phyloP scores from a whole-genome alignment of 1,140 invertebrate species.

The Temnothorax nylanderi region DNA sequence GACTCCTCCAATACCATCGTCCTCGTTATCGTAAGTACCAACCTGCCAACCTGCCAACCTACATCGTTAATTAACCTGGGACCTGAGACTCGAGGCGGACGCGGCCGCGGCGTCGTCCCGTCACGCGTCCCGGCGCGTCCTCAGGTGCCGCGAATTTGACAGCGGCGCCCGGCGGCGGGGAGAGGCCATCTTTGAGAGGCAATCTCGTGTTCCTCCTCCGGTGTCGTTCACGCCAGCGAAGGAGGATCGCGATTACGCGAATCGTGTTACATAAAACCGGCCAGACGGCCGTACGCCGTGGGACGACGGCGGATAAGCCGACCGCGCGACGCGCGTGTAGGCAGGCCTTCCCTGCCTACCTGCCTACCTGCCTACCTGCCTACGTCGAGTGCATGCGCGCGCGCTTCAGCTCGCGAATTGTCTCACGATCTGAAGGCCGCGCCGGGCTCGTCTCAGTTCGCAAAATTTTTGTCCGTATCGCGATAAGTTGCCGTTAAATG shows the following conservation, averaged over 20 bases:
- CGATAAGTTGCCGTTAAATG: no score
- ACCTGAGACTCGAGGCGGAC: background rate
- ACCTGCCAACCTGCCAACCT: background rate
- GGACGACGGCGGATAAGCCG: conserved; percentile 46
- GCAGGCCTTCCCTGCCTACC: background rate
- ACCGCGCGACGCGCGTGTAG: conserved; percentile 28
- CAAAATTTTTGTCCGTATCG: background rate
- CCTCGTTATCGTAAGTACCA: conserved; percentile 71
- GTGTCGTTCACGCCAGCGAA: conserved; percentile 64
- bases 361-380: conserved; percentile 15
- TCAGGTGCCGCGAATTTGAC: conserved; percentile 43
- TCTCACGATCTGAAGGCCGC: background rate
- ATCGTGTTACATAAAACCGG: conserved; percentile 71
- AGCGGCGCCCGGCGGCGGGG: conserved; percentile 18
- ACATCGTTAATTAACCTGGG: background rate
- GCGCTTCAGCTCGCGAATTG: background rate
- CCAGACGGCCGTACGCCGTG: conserved; percentile 12
- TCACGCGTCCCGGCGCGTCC: background rate
- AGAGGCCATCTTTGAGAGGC: conserved; percentile 74
- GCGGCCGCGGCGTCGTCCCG: no score
- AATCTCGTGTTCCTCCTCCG: conserved; percentile 9
- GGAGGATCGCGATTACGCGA: conserved; percentile 64
- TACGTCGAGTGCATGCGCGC: conserved; percentile 3
- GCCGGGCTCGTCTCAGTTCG: background rate
- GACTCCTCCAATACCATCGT: conserved; percentile 57